These are phyloP conservation scores for Lampris megalopsis DNA, from an alignment of 2,113 vertebrate species.

Conservation along the genomic window DNA sequence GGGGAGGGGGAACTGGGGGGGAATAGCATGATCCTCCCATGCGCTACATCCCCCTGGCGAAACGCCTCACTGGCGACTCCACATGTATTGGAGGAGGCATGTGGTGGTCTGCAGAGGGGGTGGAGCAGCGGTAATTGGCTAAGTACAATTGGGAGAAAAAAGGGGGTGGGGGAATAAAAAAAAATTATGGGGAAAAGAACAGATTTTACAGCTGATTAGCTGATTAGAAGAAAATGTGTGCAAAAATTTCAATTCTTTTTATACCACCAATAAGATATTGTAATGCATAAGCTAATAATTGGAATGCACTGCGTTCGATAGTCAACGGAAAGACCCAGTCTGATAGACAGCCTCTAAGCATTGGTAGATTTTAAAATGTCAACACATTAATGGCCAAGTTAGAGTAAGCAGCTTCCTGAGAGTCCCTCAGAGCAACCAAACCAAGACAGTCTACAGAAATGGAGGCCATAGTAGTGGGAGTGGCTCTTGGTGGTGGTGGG, in stretches of 20 bases:
- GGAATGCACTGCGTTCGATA: not conserved
- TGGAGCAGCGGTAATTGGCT: not conserved
- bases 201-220: constrained; percentile 6
- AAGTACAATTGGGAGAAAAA: not conserved
- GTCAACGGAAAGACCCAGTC: not conserved
- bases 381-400: constrained; percentile 58
- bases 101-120: too few relatives aligned
- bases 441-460: constrained; percentile 16
- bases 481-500: not conserved
- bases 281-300: not conserved
- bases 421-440: constrained; percentile 47
- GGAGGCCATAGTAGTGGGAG: constrained; percentile 11
- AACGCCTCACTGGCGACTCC: too few relatives aligned
- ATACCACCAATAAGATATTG: not conserved
- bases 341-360: constrained; percentile 27
- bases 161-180: not conserved
- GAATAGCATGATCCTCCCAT: too few relatives aligned
- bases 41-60: too few relatives aligned
- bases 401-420: constrained; percentile 40
- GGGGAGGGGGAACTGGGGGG: too few relatives aligned
- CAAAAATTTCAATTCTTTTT: not conserved
- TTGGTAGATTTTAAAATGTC: constrained; percentile 49
- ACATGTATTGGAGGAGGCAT: too few relatives aligned
- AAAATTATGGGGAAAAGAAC: constrained; percentile 5
- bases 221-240: not conserved